Percentiles rank a stretch among this genome's conserved stretches.
Conservation (phyloP, 30 jellyfish, hydroid and myxozoan genomes). For the Pseudorhiza aurosa region DNA sequence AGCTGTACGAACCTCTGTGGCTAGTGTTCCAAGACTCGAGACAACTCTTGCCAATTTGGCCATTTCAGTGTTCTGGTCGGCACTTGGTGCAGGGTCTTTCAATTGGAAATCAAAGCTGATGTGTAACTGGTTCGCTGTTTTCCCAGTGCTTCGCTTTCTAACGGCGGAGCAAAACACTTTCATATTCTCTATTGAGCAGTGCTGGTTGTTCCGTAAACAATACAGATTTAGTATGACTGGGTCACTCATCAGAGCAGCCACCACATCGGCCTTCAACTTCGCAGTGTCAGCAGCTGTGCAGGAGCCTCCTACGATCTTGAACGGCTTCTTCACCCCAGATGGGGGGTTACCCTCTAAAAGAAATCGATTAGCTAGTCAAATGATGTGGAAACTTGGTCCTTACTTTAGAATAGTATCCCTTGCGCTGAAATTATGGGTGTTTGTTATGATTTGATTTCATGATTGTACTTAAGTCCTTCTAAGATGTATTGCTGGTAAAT, state of each 20-base stretch:
- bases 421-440: no score
- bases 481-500: no score
- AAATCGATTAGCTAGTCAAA: no score
- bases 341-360: constrained; percentile 79
- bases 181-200: constrained; percentile 76
- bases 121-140: constrained; percentile 25
- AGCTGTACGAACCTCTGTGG: constrained; percentile 21
- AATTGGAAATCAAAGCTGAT: constrained; percentile 67
- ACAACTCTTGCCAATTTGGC: constrained; percentile 38
- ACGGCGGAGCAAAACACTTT: constrained; percentile 64
- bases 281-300: constrained; percentile 61
- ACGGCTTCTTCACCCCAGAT: constrained; percentile 61
- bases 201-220: constrained; percentile 46
- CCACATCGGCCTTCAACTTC: constrained; percentile 49
- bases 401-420: no score
- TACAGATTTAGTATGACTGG: constrained; percentile 41
- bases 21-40: constrained; percentile 35
- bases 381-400: no score
- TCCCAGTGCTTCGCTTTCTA: constrained; percentile 77
- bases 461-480: no score
- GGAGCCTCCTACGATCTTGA: constrained; percentile 80
- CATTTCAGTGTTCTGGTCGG: constrained; percentile 57
- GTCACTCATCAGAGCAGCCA: constrained; percentile 66
- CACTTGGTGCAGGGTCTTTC: constrained; percentile 54
- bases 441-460: no score